Evolutionary conservation across 2,797 vertebrate genomes (phyloP), one percentile per base, ranked within the genome.

Genomic region (Sitta carolinensis): DNA sequence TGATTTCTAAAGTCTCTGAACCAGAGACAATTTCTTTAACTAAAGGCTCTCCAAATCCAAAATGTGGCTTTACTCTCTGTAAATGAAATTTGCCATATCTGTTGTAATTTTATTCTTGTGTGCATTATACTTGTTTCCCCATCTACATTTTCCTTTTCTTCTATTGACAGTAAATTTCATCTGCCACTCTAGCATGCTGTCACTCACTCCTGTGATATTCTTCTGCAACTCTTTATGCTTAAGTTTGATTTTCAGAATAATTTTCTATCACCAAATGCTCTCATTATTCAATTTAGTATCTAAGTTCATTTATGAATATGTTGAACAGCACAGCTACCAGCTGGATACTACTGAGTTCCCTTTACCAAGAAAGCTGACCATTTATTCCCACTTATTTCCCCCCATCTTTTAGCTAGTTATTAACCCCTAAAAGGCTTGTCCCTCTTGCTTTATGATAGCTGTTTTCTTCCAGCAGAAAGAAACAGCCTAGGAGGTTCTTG

Each of bases 141-240:
- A 92, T 93, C 85, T 93, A 91, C 74, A 90, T 91, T 95, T 96
- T 95, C 90, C 77, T 90, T 95, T 94, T 87, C 88, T 86, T 93
- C 86, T 96, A 96, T 94, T 94, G 91, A 95, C 95, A 95, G 93
- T 93, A 96, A 96, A 94, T 96, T 95, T 96, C 83, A 95, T 94
- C 96, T 96, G 95, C 88, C 88, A 91, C 86, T 95, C 86, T 87
- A 95, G 59, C 93, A 89, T 84, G 91, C 94, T 96, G 95, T 96
- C 96, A 96, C 87, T 96, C 93, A 94, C 36, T 95, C 66, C 26
- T 84, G 55, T 55, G 51, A 95, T 83, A 95, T 88, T 94, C 91
- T 94, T 94, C 89, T 91, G 83, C 74, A 90, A 69, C 45, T 90
- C 83, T 95, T 93, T 84, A 76, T 83, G 89, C 68, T 75, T 64